Base-by-base conservation (phyloP, 2,888 invertebrate genomes). In the Dendrolimus pini region DNA sequence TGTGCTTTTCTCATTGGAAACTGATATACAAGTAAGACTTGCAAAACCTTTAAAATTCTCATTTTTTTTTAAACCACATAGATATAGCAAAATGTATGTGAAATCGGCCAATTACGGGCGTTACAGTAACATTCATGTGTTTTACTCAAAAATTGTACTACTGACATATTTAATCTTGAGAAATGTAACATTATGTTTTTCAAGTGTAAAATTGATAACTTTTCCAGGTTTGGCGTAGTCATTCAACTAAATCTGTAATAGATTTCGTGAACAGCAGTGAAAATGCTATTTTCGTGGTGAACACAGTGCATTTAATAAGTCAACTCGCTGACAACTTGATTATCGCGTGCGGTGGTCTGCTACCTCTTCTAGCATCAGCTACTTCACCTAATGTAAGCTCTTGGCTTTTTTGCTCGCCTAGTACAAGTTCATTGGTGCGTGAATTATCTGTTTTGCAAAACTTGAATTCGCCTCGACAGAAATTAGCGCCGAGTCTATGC, bases 241-340 rank as follows among this genome's bases (percentile, higher is more conserved):
- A 98, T 80, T 97, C 98, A 1, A 98, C 98, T 8, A 98, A 98
- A 84, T 98, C 98, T 52, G 98, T 99, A 66, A 93, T 99, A 75
- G 99, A 99, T 89, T 98, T 98, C 91, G 99, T 99, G 67, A 99
- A 99, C 91, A 97, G 98, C 87, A 96, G 97, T 78, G 99, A 99
- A 86, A 99, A 99, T 85, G 98, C 98, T 41, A 98, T 99, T 70
- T 99, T 99, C 87, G 99, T 99, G 60, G 98, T 99, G 63, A 99
- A 99, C 88, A 98, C 99, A 7, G 99, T 99, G 55, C 99, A 99
- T 89, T 93, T 99, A 78, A 98, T 99, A 81, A 99, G 99, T 12
- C 99, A 99, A 89, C 92, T 99, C 67, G 98, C 99, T 0, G 99
- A 99, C 89, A 99, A 99, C 91, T 93, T 99, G 67, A 99, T 99